Percentiles rank a stretch among this genome's conserved stretches.
These are phyloP conservation scores for Nematolebias whitei DNA, from an alignment of 2,113 vertebrate species.

Conservation along the genomic window DNA sequence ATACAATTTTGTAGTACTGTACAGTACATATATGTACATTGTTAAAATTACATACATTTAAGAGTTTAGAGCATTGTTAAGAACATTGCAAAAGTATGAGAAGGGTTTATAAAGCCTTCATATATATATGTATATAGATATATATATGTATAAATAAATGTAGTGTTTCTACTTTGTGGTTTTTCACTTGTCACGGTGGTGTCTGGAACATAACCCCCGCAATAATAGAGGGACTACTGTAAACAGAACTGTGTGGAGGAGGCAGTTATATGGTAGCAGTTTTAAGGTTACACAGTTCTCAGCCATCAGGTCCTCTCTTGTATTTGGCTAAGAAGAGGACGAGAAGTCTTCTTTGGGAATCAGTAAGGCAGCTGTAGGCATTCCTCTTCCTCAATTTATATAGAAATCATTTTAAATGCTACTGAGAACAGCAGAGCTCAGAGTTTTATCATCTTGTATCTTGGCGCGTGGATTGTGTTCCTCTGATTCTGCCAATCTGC, in stretches of 20 bases:
- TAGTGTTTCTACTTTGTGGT: too few relatives aligned
- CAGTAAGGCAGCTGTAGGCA: conserved; percentile 41
- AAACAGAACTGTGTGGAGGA: conserved; percentile 20
- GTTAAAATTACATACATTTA: too few relatives aligned
- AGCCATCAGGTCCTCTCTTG: conserved; percentile 38
- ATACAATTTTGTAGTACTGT: too few relatives aligned
- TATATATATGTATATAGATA: too few relatives aligned
- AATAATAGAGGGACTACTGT: too few relatives aligned
- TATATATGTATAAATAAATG: too few relatives aligned
- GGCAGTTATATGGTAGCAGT: conserved; percentile 26
- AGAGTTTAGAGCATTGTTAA: too few relatives aligned
- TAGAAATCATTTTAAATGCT: conserved; percentile 62
- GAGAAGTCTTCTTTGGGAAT: conserved; percentile 41
- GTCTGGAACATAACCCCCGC: too few relatives aligned
- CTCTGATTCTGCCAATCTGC: conserved; percentile 24
- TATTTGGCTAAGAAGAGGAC: conserved; percentile 24
- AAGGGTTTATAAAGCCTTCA: too few relatives aligned
- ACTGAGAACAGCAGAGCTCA: conserved; percentile 43
- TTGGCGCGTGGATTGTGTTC: conserved; percentile 28
- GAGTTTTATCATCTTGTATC: conserved; percentile 44
- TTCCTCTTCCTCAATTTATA: conserved; percentile 50
- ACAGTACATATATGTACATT: too few relatives aligned
- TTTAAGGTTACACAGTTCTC: conserved; percentile 38
- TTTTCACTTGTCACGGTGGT: too few relatives aligned
- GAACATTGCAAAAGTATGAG: too few relatives aligned